Percentiles rank a stretch among this genome's conserved stretches.
phyloP scores from a whole-genome alignment of 2,888 invertebrate genomes.

The Calameuta filiformis region DNA sequence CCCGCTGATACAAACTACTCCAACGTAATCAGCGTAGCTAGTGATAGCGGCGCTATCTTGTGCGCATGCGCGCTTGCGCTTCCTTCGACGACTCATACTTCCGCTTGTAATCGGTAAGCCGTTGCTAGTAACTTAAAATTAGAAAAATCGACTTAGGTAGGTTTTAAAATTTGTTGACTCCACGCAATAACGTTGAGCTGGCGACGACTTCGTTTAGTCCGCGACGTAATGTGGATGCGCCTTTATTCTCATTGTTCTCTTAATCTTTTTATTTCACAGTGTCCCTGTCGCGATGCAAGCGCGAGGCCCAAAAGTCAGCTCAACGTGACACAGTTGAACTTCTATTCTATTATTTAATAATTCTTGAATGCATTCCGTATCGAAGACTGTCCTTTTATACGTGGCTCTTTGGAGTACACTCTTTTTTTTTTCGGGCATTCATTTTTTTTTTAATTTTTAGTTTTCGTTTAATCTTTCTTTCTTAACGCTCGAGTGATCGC shows the following conservation, averaged over 20 bases:
- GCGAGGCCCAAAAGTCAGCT: background rate
- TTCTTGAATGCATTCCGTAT: constrained; percentile 55
- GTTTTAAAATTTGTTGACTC: constrained; percentile 50
- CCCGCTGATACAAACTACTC: background rate
- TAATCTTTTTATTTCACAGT: background rate
- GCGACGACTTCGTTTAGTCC: constrained; percentile 11
- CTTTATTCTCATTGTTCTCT: background rate
- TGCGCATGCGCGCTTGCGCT: background rate
- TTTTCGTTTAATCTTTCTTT: constrained; percentile 10
- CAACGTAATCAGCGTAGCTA: background rate
- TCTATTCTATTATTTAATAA: constrained; percentile 40
- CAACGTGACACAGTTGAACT: constrained; percentile 22
- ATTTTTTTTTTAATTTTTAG: constrained; percentile 21
- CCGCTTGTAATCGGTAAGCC: constrained; percentile 35
- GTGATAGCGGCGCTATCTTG: background rate
- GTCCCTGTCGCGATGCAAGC: background rate
- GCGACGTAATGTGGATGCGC: background rate
- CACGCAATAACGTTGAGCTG: constrained; percentile 33
- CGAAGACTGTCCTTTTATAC: constrained; percentile 50
- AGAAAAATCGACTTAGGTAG: constrained; percentile 47
- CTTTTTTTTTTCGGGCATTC: constrained; percentile 20
- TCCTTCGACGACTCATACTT: constrained; percentile 32
- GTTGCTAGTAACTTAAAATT: constrained; percentile 45
- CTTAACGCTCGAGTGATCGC: constrained; percentile 2
- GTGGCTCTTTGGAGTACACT: constrained; percentile 7